phyloP scores from a whole-genome alignment of 2,888 invertebrate genomes.

The Eupithecia subumbrata region DNA sequence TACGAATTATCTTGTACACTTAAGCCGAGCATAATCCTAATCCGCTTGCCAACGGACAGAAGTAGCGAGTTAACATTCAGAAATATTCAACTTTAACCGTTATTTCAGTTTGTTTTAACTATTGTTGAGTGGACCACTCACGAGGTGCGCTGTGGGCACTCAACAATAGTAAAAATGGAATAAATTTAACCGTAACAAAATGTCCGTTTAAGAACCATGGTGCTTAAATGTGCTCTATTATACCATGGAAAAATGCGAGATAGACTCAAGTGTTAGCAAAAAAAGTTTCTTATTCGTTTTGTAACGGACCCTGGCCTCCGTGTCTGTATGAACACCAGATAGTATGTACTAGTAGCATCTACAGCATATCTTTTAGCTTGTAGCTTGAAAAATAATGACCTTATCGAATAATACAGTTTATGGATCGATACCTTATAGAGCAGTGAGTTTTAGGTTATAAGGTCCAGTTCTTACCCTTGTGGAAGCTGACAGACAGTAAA shows the following conservation, averaged over 20 bases:
- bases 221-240: not conserved
- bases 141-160: not conserved
- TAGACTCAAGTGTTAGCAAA: not conserved
- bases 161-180: not conserved
- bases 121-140: not conserved
- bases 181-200: not conserved
- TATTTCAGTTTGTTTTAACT: not conserved
- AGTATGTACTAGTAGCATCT: too few relatives aligned
- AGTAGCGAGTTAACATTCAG: not conserved
- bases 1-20: constrained; percentile 2
- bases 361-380: too few relatives aligned
- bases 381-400: too few relatives aligned
- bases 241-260: not conserved
- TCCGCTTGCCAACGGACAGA: not conserved
- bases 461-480: too few relatives aligned
- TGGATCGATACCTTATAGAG: too few relatives aligned
- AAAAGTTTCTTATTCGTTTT: too few relatives aligned
- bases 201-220: not conserved
- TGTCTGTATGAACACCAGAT: too few relatives aligned
- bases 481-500: too few relatives aligned
- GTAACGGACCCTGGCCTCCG: too few relatives aligned
- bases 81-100: not conserved
- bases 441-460: too few relatives aligned
- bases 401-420: too few relatives aligned
- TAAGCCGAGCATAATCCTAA: not conserved